These are phyloP conservation scores for Corydoras maculifer DNA, from an alignment of 2,113 vertebrate species.

Conservation along the genomic window DNA sequence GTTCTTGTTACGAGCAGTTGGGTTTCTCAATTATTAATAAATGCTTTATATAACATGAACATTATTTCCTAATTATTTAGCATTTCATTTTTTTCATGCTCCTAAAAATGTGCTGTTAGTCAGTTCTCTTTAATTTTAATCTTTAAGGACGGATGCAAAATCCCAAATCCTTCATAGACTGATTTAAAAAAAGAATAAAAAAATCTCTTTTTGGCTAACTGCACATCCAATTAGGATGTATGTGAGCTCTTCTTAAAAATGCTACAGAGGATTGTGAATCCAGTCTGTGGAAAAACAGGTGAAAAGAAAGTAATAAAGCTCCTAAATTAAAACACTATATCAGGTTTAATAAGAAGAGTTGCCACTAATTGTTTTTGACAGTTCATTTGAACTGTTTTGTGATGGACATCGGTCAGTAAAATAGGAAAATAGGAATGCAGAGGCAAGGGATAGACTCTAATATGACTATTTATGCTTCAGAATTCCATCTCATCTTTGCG, in stretches of 20 bases:
- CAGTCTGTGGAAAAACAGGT: conserved; percentile 54
- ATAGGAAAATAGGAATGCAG: conserved; percentile 43
- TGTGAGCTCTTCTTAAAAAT: conserved; percentile 60
- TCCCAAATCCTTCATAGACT: conserved; percentile 50
- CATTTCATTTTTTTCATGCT: not conserved
- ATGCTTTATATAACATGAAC: too few relatives aligned
- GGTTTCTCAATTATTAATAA: too few relatives aligned
- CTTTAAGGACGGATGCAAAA: conserved; percentile 38
- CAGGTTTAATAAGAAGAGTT: conserved; percentile 52
- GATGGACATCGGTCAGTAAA: conserved; percentile 52
- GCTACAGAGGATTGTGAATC: conserved; percentile 53
- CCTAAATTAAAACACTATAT: conserved; percentile 70
- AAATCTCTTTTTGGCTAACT: conserved; percentile 49
- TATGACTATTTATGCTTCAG: conserved; percentile 5
- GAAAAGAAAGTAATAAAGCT: conserved; percentile 57
- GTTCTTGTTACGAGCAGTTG: too few relatives aligned
- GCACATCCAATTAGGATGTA: conserved; percentile 59
- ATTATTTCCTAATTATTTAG: too few relatives aligned
- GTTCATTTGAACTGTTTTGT: conserved; percentile 62
- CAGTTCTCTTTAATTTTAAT: conserved; percentile 26
- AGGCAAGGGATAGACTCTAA: conserved; percentile 37
- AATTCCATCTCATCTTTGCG: conserved; percentile 12
- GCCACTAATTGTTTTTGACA: conserved; percentile 66
- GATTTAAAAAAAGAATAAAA: conserved; percentile 40
- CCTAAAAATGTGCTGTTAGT: conserved; percentile 29